Percentiles rank a stretch among this genome's conserved stretches.
Evolutionary conservation across 2,113 vertebrate genomes (phyloP).

Genomic region (Colossoma macropomum): DNA sequence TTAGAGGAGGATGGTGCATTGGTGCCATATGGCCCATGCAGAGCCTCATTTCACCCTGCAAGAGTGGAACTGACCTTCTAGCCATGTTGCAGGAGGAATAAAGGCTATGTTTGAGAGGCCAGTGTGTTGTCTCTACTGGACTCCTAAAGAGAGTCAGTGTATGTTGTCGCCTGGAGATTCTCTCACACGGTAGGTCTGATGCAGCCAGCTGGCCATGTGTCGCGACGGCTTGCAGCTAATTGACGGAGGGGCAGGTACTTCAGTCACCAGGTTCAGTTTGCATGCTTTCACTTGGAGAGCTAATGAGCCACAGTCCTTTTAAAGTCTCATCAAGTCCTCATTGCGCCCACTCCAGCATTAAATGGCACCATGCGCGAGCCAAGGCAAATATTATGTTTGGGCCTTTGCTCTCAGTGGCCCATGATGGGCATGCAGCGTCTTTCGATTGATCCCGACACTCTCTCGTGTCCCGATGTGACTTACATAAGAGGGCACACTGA

Average conservation of each 20-base stretch:
- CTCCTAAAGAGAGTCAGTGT: no score
- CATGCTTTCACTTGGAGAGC: conserved; percentile 18
- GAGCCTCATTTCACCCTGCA: neutral
- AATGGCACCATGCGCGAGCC: neutral
- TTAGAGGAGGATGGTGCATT: neutral
- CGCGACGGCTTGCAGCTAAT: conserved; percentile 24
- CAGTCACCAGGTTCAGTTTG: neutral
- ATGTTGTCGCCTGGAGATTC: neutral
- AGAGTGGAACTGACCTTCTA: neutral
- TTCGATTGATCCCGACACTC: conserved; percentile 22
- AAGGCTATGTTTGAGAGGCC: neutral
- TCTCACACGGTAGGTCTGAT: neutral
- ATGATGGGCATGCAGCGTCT: neutral
- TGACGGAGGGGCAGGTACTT: conserved; percentile 19
- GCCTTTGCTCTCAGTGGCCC: neutral
- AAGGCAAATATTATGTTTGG: conserved; percentile 35
- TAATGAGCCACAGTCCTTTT: conserved; percentile 37
- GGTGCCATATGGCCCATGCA: neutral
- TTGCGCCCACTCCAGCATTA: conserved; percentile 16
- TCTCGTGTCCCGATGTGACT: conserved; percentile 21
- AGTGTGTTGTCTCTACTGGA: neutral
- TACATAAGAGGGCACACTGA: conserved; percentile 3
- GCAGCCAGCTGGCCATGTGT: neutral
- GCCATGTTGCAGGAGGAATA: neutral
- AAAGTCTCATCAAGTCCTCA: conserved; percentile 40